Evolutionary conservation across 2,113 vertebrate species (phyloP), one percentile per base, ranked within the genome.

Genomic region (Hemiprocne comata): DNA sequence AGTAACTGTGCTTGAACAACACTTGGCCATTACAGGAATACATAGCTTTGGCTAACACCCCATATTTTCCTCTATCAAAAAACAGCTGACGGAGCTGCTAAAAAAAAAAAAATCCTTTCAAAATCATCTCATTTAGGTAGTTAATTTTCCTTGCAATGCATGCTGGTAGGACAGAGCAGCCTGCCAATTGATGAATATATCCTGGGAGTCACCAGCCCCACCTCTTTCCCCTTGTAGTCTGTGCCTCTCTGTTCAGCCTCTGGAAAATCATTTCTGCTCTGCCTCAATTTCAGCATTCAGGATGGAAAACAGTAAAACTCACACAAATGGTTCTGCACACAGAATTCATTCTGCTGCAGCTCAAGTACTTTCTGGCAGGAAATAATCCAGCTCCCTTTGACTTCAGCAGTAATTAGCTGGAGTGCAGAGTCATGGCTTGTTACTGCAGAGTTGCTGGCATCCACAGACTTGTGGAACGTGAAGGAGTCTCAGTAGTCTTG

Each of bases 101-200:
- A 76, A 95, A 91, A 85, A 90, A 77, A n/a, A n/a, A 46, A 81
- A 48, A 19, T 48, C 60, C 73, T 92, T 92, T 80, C 66, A 55
- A 92, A 93, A 84, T 51, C 19, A 72, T 75, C 48, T 69, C 28
- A 80, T 88, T 82, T 85, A 60, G 42, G 51, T 80, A 66, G 85
- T 54, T 86, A 64, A 83, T 91, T 76, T 89, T 70, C 64, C 78
- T 70, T 25, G 42, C 75, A 70, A 16, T 48, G 74, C 74, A 58
- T 58, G 72, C 74, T 70, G 75, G 75, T 76, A 82, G 55, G 55
- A 84, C 60, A 95, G 81, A 72, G 42, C 36, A 48, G 53, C 42
- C 71, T 84, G 79, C 64, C 87, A 64, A 34, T 1, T 38, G 58
- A 70, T 70, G 36, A 61, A 82, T 62, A 40, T 13, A 62, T 55